Evolutionary conservation across 2,888 invertebrate genomes (phyloP).

Genomic region (Drosophila nr. perissopoda): DNA sequence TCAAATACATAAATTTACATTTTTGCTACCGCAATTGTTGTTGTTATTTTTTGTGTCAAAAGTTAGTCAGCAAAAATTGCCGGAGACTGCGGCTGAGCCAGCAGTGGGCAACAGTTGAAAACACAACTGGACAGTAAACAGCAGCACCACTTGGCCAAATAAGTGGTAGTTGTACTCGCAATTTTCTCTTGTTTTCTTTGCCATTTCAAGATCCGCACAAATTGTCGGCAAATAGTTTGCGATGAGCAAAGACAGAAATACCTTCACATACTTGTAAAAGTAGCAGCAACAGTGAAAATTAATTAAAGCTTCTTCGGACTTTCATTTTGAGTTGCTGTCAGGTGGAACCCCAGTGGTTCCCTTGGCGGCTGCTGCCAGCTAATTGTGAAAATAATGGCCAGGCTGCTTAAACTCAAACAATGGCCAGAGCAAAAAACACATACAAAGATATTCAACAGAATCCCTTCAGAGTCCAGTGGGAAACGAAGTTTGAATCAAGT

Average conservation of each 20-base stretch:
- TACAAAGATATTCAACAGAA: constrained; percentile 13
- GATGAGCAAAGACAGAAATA: constrained; percentile 52
- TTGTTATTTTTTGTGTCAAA: constrained; percentile 36
- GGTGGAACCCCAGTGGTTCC: constrained; percentile 42
- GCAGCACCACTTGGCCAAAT: constrained; percentile 46
- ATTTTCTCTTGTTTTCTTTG: constrained; percentile 31
- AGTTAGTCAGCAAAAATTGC: constrained; percentile 77
- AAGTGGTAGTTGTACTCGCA: constrained; percentile 12
- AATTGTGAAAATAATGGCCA: constrained; percentile 79
- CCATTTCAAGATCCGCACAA: constrained; percentile 35
- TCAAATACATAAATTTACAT: constrained; percentile 72
- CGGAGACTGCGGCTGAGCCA: neutral
- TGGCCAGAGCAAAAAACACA: constrained; percentile 55
- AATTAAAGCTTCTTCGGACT: constrained; percentile 64
- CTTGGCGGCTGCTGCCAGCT: constrained; percentile 39
- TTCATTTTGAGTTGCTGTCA: constrained; percentile 49
- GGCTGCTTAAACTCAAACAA: constrained; percentile 75
- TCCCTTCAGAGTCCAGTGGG: constrained; percentile 45
- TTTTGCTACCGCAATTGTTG: constrained; percentile 28
- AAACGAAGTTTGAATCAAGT: constrained; percentile 68
- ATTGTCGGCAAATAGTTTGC: constrained; percentile 59
- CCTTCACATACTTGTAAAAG: constrained; percentile 4
- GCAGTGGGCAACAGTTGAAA: neutral
- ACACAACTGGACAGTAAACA: constrained; percentile 40
- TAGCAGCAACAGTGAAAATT: constrained; percentile 49